phyloP scores from a whole-genome alignment of 1,140 invertebrate species.

The Helicorthomorpha holstii region DNA sequence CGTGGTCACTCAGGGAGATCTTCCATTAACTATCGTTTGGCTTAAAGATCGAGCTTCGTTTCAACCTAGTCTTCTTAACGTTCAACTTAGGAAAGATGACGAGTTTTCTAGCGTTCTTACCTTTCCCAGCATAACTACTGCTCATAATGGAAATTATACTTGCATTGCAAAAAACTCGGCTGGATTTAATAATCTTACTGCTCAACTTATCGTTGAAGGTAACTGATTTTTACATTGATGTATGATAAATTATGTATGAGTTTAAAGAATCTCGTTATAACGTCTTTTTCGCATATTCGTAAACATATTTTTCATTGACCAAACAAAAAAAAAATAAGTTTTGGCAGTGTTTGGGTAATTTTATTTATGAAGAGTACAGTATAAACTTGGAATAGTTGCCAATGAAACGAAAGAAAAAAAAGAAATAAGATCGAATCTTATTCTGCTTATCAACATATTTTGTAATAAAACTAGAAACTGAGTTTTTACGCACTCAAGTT shows the following conservation, averaged over 20 bases:
- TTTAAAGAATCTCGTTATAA: too few species aligned
- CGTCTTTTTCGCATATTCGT: not conserved
- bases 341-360: too few species aligned
- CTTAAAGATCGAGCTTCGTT: slow-evolving; percentile 48
- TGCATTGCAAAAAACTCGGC: slow-evolving; percentile 51
- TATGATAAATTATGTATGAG: too few species aligned
- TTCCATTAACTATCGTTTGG: slow-evolving; percentile 56
- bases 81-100: slow-evolving; percentile 36
- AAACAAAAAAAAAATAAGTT: not conserved
- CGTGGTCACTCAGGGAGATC: slow-evolving; percentile 56
- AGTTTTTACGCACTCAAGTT: too few species aligned
- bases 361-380: too few species aligned
- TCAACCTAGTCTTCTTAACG: slow-evolving; percentile 28
- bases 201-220: slow-evolving; percentile 29
- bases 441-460: too few species aligned
- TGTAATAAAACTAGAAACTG: too few species aligned
- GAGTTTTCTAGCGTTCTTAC: slow-evolving; percentile 59
- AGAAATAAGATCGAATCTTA: too few species aligned
- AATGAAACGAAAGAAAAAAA: too few species aligned
- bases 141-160: slow-evolving; percentile 58
- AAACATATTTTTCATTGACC: not conserved
- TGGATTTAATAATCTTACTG: slow-evolving; percentile 39
- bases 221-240: too few species aligned
- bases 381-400: too few species aligned
- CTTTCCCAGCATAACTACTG: slow-evolving; percentile 54